These are phyloP conservation scores for Myxocyprinus asiaticus DNA, from an alignment of 2,113 vertebrate genomes.

Conservation along the genomic window DNA sequence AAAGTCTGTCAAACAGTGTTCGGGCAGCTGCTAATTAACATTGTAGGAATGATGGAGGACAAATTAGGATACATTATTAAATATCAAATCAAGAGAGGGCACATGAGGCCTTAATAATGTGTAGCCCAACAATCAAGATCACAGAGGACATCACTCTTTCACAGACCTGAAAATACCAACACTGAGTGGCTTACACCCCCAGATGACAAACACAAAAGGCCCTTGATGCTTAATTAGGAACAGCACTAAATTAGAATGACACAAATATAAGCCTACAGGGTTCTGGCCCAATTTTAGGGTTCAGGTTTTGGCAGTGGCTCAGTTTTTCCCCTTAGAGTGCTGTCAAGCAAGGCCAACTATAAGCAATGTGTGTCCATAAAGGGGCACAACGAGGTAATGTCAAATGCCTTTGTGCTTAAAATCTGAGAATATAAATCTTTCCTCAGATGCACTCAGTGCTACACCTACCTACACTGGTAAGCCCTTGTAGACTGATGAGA, in stretches of 20 bases:
- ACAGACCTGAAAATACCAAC: constrained; percentile 39
- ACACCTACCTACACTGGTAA: no score
- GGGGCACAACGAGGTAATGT: constrained; percentile 31
- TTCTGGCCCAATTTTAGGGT: constrained; percentile 49
- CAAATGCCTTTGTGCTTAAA: background rate
- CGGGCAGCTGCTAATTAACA: constrained; percentile 35
- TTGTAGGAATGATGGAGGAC: constrained; percentile 10
- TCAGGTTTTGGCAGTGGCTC: constrained; percentile 26
- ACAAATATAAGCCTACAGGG: constrained; percentile 52
- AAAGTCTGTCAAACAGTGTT: constrained; percentile 26
- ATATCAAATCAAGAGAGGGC: no score
- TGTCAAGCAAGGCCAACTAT: constrained; percentile 46
- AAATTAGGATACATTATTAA: background rate
- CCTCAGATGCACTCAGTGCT: background rate
- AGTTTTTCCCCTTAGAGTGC: background rate
- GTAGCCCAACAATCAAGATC: constrained; percentile 30
- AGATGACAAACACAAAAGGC: constrained; percentile 42
- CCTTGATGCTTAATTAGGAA: constrained; percentile 50
- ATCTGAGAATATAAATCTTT: constrained; percentile 14
- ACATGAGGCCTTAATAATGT: background rate
- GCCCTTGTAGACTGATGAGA: no score
- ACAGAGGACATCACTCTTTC: constrained; percentile 41
- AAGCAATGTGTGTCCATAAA: constrained; percentile 26
- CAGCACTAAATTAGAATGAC: constrained; percentile 54
- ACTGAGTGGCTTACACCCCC: constrained; percentile 35